Evolutionary conservation across 2,888 invertebrate genomes (phyloP).

Genomic region (Ormyrus nitidulus): DNA sequence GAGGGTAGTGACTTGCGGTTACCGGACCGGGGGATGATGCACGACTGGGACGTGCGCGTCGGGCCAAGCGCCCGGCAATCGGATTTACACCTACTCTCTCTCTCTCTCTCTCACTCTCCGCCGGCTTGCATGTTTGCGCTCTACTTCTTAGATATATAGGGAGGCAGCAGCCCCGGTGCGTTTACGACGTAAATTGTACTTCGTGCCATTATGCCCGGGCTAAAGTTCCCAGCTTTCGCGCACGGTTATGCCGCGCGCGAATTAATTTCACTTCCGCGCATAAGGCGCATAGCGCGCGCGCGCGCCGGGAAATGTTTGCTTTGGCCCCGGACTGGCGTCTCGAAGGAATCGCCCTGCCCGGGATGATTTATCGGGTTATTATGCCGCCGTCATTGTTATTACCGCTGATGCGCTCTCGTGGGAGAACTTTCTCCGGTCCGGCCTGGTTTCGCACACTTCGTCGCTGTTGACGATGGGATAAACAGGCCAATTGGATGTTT

Average conservation of each 20-base stretch:
- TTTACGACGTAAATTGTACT: conserved; percentile 45
- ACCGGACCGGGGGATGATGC: conserved; percentile 68
- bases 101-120: conserved; percentile 15
- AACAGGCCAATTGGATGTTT: no score
- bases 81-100: conserved; percentile 51
- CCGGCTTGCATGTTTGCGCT: neutral
- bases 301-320: conserved; percentile 25
- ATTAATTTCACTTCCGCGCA: conserved; percentile 56
- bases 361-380: conserved; percentile 53
- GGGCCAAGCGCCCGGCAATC: conserved; percentile 32
- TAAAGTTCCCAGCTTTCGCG: conserved; percentile 37
- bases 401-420: neutral
- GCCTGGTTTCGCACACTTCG: no score
- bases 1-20: conserved; percentile 69
- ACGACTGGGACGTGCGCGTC: conserved; percentile 64
- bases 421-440: no score
- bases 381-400: conserved; percentile 36
- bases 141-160: no score
- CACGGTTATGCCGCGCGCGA: conserved; percentile 21
- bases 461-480: no score
- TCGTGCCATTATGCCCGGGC: conserved; percentile 43
- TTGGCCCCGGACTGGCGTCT: neutral
- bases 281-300: neutral
- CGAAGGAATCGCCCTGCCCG: neutral
- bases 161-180: neutral